Evolutionary conservation across 2,888 invertebrate genomes (phyloP), one percentile per base, ranked within the genome.

Genomic region (Drosophila neotestacea): DNA sequence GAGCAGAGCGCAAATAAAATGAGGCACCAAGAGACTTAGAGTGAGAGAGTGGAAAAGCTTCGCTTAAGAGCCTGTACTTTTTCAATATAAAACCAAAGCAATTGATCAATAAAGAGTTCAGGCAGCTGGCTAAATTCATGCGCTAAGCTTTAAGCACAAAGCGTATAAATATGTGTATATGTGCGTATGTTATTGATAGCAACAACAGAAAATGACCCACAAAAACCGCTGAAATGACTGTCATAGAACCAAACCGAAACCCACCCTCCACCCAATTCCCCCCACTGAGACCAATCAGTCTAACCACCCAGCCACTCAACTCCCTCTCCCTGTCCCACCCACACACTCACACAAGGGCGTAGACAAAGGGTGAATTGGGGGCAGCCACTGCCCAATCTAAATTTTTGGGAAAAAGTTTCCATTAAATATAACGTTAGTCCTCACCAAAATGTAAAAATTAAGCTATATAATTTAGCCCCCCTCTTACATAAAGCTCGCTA

Each of bases 1-100:
- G 42, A 67, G 66, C 64, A 68, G 73, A 66, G 73, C 50, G 46
- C 48, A 55, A 58, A 48, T 22, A 22, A 22, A 22, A 3, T 22
- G 22, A 22, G 22, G 22, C 22, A 22, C 22, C 22, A 61, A 42
- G 11, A 10, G 36, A 47, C 44, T 47, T 22, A 22, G 30, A 41
- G 39, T 6, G 32, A 2, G 30, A 39, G 62, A n/a, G 7, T 9
- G n/a, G 6, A 22, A 48, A 61, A 81, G 71, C 71, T 81, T 71
- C 63, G 82, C 70, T 77, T 81, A 59, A 84, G 85, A 84, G 89
- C 70, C 79, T 83, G 82, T 83, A 83, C 82, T 85, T 89, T 89
- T 85, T 76, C 44, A 36, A 39, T 55, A 36, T 36, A 61, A 42
- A 34, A 41, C 39, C 39, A 48, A 56, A 55, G 28, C 76, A 80